Evolutionary conservation across 2,113 vertebrate species (phyloP).

Genomic region (Heloderma charlesbogerti): DNA sequence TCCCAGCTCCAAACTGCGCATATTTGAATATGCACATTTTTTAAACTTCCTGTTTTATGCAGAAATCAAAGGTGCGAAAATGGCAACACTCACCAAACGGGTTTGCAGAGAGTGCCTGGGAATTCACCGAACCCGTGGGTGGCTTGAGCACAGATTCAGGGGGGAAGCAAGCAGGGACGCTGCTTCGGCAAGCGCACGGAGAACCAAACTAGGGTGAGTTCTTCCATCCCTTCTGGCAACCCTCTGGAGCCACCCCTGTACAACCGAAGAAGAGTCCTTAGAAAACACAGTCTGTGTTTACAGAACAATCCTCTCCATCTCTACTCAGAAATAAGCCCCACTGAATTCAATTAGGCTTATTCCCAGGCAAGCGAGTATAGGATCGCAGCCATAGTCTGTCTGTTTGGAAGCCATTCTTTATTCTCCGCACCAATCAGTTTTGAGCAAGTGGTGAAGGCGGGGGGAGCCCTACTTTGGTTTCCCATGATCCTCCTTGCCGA

Average conservation of each 20-base stretch:
- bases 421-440: neutral
- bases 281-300: neutral
- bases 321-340: neutral
- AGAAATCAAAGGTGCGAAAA: no score
- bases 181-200: no score
- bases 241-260: neutral
- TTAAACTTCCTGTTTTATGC: no score
- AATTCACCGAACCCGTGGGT: no score
- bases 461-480: neutral
- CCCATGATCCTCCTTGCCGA: constrained; percentile 16
- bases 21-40: no score
- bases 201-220: no score
- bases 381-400: neutral
- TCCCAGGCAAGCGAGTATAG: neutral
- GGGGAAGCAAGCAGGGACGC: no score
- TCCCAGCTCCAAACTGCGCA: no score
- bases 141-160: no score
- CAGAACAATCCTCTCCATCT: neutral
- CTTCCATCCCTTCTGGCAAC: no score
- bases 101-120: no score
- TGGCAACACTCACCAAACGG: no score
- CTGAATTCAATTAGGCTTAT: neutral
- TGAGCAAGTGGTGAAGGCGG: neutral
- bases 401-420: neutral
- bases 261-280: neutral